Evolutionary conservation across 2,113 vertebrate species (phyloP), one percentile per base, ranked within the genome.

Genomic region (Cricetomys ansorgei): DNA sequence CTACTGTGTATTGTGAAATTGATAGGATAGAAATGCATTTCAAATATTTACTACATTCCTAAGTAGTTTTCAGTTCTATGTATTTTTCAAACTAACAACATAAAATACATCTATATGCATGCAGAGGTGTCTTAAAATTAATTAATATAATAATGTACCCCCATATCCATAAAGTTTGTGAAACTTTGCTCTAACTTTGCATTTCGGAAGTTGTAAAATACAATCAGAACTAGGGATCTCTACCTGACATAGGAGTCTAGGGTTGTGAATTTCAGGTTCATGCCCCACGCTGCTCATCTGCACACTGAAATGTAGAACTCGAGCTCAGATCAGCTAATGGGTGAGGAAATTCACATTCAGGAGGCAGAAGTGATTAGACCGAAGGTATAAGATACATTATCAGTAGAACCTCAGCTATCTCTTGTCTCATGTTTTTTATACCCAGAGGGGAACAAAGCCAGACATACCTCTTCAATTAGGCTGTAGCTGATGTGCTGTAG

Each of bases 1-100:
- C 27, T 85, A 48, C 81, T 85, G 40, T 48, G 31, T 19, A 84
- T 11, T 64, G 40, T 88, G 69, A 96, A 45, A 79, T 67, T 21
- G 90, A 69, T 55, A 88, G 83, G 76, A 9, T 79, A 70, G 4
- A 97, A 84, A 15, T 53, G 1, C 12, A 50, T 55, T 64, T 73
- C 48, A 94, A 84, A 85, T n/a, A 69, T 29, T 70, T 59, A 70
- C 17, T 64, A 72, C 11, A 64, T 62, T 88, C 43, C 73, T 73
- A 45, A 55, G 48, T 37, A 69, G 7, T 73, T 95, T 73, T 75
- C 76, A 69, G 17, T 73, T 90, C 75, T 89, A 79, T 15, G 1
- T 65, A 62, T 69, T 94, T 97, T 91, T 57, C 48, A 87, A 85
- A 67, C 34, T 81, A 75, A 29, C 19, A 92, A 37, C 29, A 73